Evolutionary conservation across 2,797 vertebrate species (phyloP).

Genomic region (Anas flavirostris): DNA sequence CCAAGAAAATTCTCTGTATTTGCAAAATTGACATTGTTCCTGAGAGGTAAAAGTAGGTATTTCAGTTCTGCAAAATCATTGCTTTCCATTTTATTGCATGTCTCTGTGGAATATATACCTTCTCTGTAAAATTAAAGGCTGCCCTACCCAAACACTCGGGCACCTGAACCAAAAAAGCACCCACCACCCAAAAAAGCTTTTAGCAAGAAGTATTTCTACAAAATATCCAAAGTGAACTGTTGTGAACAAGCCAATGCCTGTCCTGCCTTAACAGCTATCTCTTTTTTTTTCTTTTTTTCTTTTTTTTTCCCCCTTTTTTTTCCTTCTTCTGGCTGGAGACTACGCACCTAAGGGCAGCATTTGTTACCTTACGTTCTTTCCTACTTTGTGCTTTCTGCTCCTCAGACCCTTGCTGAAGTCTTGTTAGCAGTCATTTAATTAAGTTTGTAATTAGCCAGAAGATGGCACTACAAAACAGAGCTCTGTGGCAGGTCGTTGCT

Average conservation of each 20-base stretch:
- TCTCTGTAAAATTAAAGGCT: not conserved
- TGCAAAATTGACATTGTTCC: not conserved
- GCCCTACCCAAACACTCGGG: not conserved
- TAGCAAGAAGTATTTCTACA: not conserved
- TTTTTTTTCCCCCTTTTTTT: not conserved
- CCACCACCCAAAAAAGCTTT: not conserved
- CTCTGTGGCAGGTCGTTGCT: not conserved
- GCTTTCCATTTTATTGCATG: not conserved
- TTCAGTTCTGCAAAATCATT: not conserved
- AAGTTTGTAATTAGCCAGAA: conserved; percentile 6
- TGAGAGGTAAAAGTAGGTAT: not conserved
- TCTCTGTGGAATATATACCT: not conserved
- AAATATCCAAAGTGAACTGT: not conserved
- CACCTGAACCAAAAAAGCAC: not conserved
- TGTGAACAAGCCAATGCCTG: not conserved
- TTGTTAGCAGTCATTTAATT: not conserved
- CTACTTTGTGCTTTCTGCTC: not conserved
- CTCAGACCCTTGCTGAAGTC: not conserved
- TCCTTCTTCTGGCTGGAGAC: not conserved
- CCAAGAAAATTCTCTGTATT: not conserved
- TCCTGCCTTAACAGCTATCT: not conserved
- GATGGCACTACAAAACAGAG: conserved; percentile 27
- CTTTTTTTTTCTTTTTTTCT: not conserved
- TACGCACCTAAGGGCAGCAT: not conserved
- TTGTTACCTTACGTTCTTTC: not conserved